Evolutionary conservation across 2,888 invertebrate genomes (phyloP), one percentile per base, ranked within the genome.

Genomic region (Lasioglossum morio): DNA sequence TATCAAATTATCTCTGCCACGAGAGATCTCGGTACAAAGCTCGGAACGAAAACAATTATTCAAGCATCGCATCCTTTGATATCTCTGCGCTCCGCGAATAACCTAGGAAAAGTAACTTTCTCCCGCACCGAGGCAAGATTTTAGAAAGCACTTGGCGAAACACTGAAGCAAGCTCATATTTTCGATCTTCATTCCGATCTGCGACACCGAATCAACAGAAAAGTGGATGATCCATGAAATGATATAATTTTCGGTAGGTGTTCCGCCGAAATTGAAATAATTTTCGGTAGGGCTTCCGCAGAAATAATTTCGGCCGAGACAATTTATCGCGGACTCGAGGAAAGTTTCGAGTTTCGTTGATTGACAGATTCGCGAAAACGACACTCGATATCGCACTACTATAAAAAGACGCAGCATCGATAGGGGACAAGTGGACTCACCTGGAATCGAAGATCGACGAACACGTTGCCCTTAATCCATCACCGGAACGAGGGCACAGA

Each of bases 381-480:
- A 40, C 53, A 74, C 66, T 57, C 57, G 66, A 82, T 73, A 30
- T 60, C 23, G 46, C n/a, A 5, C 23, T 77, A 14, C 66, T 82
- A 73, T 70, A 70, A 72, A 79, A 79, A 85, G 66, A 78, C 27
- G 43, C 70, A 77, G 12, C 40, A 70, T 53, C 74, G 69, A 83
- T 72, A 66, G 69, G 60, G 70, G 63, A 73, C 48, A 69, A 85
- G 85, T 85, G 80, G 74, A 85, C 85, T 85, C 86, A 85, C 86
- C 86, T 85, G 77, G 73, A 77, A 77, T 72, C 69, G 63, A 74
- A 57, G 60, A 79, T 40, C 63, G 48, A 53, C 19, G 30, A 60
- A 57, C 80, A 72, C 72, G 85, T 80, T 85, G 70, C 23, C 34
- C 46, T 85, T 77, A 85, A 85, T 85, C 86, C 85, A 85, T 85